These are phyloP conservation scores for Microtus montanus DNA, from an alignment of 2,113 vertebrate genomes.

Conservation along the genomic window DNA sequence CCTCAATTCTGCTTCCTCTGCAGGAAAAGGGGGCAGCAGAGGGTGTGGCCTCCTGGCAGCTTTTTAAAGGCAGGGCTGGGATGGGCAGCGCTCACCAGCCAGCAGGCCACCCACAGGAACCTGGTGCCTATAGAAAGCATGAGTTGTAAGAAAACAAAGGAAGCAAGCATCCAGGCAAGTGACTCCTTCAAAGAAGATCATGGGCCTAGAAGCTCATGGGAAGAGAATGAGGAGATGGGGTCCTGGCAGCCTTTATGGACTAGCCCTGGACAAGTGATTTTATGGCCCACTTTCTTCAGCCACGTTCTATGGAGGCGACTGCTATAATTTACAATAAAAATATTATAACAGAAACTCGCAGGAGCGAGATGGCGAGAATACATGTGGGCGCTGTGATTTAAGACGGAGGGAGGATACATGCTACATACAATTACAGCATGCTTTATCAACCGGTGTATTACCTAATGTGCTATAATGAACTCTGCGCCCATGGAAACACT, in stretches of 20 bases:
- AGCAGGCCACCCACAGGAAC: constrained; percentile 21
- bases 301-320: not conserved
- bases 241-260: not conserved
- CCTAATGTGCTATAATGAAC: constrained; percentile 73
- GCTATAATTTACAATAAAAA: constrained; percentile 17
- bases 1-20: constrained; percentile 15
- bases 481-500: constrained; percentile 75
- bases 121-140: constrained; percentile 18
- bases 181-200: constrained; percentile 21
- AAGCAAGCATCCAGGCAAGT: constrained; percentile 22
- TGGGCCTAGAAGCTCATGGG: not conserved
- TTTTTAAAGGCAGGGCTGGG: not conserved
- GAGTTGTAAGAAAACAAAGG: constrained; percentile 50
- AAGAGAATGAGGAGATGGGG: not conserved
- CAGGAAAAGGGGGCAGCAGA: constrained; percentile 43
- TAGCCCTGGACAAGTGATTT: constrained; percentile 6
- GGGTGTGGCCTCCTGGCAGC: not conserved
- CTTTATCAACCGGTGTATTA: constrained; percentile 74
- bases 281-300: not conserved
- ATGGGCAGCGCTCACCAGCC: not conserved
- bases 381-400: not conserved
- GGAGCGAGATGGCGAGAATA: not conserved
- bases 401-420: constrained; percentile 4
- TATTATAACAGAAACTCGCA: constrained; percentile 12
- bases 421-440: constrained; percentile 40